Evolutionary conservation across 2,797 vertebrate species (phyloP).

Genomic region (Karalla daura): DNA sequence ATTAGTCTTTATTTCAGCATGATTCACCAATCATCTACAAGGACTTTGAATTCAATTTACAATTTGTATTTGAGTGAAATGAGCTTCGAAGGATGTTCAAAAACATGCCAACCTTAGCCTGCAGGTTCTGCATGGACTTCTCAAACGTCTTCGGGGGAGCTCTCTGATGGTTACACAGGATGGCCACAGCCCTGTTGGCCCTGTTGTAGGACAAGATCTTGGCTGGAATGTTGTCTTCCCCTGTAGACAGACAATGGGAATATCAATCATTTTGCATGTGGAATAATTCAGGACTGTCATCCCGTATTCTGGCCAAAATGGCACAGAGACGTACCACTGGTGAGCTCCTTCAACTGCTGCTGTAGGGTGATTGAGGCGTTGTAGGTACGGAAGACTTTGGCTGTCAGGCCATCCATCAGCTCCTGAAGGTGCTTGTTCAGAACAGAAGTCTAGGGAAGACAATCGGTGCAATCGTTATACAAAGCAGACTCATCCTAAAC

Average conservation of each 20-base stretch:
- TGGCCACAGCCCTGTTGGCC: conserved; percentile 97
- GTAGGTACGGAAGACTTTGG: conserved; percentile 98
- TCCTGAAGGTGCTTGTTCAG: conserved; percentile 98
- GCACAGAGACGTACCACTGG: conserved; percentile 59
- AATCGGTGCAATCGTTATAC: not conserved
- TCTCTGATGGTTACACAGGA: conserved; percentile 99
- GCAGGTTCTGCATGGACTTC: conserved; percentile 98
- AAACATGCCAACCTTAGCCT: conserved; percentile 86
- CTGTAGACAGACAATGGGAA: conserved; percentile 69
- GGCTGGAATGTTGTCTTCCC: conserved; percentile 93
- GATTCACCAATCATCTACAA: not conserved
- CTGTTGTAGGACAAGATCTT: conserved; percentile 98
- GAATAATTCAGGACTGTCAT: not conserved
- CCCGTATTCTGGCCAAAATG: not conserved
- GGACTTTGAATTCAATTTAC: not conserved
- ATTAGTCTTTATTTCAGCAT: not conserved
- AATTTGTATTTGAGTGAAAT: too few species aligned
- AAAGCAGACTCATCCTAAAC: too few species aligned
- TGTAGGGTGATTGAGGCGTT: conserved; percentile 97
- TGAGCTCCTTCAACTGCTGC: conserved; percentile 94
- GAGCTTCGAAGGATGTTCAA: not conserved
- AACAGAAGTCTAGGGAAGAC: conserved; percentile 89
- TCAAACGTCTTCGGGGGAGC: conserved; percentile 98
- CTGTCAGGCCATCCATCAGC: conserved; percentile 97
- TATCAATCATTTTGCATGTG: not conserved